Evolutionary conservation across 2,113 vertebrate species (phyloP).

Genomic region (Gobius niger): DNA sequence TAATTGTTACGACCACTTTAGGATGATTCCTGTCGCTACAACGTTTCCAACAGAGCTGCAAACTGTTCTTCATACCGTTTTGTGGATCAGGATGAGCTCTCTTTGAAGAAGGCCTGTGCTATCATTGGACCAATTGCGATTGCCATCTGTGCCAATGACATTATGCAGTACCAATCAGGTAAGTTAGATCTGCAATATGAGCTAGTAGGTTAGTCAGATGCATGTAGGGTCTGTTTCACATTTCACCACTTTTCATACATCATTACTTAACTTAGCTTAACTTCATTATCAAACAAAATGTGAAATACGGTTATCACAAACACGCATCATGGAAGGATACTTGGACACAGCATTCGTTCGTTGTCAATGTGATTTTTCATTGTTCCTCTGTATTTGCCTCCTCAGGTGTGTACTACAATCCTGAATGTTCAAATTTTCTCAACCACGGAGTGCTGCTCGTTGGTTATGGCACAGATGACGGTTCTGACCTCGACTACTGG

Average conservation of each 20-base stretch:
- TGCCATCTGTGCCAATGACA: conserved; percentile 82
- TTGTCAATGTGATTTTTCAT: not conserved
- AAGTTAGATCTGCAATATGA: conserved; percentile 19
- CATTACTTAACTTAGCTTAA: too few species aligned
- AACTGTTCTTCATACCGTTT: conserved; percentile 80
- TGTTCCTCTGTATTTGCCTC: not conserved
- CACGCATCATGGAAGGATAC: too few species aligned
- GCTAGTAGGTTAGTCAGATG: too few species aligned
- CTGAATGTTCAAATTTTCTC: conserved; percentile 70
- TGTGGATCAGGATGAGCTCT: conserved; percentile 72
- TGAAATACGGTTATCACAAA: too few species aligned
- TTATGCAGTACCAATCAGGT: conserved; percentile 86
- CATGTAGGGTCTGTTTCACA: too few species aligned
- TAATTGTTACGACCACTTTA: conserved; percentile 30
- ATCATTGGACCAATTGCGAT: conserved; percentile 86
- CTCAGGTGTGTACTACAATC: conserved; percentile 86
- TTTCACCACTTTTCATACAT: too few species aligned
- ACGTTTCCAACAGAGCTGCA: conserved; percentile 71
- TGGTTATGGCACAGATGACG: conserved; percentile 81
- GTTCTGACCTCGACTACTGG: conserved; percentile 85
- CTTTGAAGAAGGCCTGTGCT: conserved; percentile 79
- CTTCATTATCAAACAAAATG: too few species aligned
- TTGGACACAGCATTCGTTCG: not conserved
- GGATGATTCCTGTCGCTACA: conserved; percentile 80
- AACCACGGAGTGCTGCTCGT: conserved; percentile 85